phyloP scores from a whole-genome alignment of 1,140 invertebrate species.

The Hylyphantes graminicola region DNA sequence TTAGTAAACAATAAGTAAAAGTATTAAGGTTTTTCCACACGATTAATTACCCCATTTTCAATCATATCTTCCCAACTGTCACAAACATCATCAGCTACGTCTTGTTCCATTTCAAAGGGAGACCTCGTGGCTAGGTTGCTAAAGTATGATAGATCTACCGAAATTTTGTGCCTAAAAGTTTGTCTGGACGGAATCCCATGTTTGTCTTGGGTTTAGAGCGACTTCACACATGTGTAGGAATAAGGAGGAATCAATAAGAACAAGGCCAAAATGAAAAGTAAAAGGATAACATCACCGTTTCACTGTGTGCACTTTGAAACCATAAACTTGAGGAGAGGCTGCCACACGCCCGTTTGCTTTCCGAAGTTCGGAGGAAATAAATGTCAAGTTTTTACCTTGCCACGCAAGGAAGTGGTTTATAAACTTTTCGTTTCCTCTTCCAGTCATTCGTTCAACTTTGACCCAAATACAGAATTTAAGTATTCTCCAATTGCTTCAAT shows the following conservation, averaged over 20 bases:
- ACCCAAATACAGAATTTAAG: no score
- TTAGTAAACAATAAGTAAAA: neutral
- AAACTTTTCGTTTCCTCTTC: no score
- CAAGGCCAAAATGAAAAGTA: slow-evolving; percentile 27
- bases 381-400: no score
- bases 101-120: slow-evolving; percentile 54
- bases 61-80: slow-evolving; percentile 88
- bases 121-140: slow-evolving; percentile 40
- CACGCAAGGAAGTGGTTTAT: no score
- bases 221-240: neutral
- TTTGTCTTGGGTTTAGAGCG: neutral
- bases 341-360: no score
- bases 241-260: neutral
- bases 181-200: slow-evolving; percentile 11
- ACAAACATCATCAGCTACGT: slow-evolving; percentile 72
- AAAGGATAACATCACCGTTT: slow-evolving; percentile 28
- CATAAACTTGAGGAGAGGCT: slow-evolving; percentile 9
- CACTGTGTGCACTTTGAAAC: slow-evolving; percentile 5
- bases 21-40: neutral
- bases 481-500: no score
- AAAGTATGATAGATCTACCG: slow-evolving; percentile 10
- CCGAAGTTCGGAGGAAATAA: no score
- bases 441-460: no score
- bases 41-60: slow-evolving; percentile 74
- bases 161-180: neutral